Conservation (phyloP, 2,888 invertebrate species). For the Oscheius sp. region DNA sequence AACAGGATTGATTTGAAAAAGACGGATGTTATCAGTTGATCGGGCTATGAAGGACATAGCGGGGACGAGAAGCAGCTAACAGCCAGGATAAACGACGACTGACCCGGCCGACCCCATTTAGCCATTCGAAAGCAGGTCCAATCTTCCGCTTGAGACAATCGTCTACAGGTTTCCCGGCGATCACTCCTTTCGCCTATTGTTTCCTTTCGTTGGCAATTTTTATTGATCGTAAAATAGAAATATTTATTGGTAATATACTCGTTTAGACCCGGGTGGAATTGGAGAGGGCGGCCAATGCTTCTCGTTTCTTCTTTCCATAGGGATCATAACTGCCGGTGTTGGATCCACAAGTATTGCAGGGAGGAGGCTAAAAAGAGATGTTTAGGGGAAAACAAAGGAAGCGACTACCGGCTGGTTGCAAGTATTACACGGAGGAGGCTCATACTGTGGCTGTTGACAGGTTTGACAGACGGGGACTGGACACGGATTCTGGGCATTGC, state of each 20-base stretch:
- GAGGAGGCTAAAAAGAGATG: background rate
- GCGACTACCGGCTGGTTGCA: conserved; percentile 38
- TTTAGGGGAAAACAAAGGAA: conserved; percentile 23
- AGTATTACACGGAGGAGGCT: conserved; percentile 51
- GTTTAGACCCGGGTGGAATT: conserved; percentile 25
- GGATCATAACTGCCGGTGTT: conserved; percentile 52
- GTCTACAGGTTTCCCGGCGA: conserved; percentile 4
- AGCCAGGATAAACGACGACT: conserved; percentile 23
- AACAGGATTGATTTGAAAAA: background rate
- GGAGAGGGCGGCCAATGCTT: background rate
- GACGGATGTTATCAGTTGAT: background rate
- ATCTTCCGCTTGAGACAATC: conserved; percentile 36
- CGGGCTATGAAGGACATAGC: too few species aligned
- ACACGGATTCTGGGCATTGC: conserved; percentile 51
- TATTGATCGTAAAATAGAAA: background rate
- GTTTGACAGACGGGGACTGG: conserved; percentile 45
- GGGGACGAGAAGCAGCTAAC: conserved; percentile 10
- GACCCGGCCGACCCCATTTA: conserved; percentile 33
- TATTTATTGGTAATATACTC: background rate
- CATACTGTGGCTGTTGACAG: conserved; percentile 45
- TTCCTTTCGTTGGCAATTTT: conserved; percentile 13
- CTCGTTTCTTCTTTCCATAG: conserved; percentile 43
- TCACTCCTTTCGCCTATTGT: conserved; percentile 13
- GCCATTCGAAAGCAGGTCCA: conserved; percentile 22
- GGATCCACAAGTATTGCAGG: conserved; percentile 52